phyloP scores from a whole-genome alignment of 2,113 vertebrate genomes.

The Tympanuchus pallidicinctus region DNA sequence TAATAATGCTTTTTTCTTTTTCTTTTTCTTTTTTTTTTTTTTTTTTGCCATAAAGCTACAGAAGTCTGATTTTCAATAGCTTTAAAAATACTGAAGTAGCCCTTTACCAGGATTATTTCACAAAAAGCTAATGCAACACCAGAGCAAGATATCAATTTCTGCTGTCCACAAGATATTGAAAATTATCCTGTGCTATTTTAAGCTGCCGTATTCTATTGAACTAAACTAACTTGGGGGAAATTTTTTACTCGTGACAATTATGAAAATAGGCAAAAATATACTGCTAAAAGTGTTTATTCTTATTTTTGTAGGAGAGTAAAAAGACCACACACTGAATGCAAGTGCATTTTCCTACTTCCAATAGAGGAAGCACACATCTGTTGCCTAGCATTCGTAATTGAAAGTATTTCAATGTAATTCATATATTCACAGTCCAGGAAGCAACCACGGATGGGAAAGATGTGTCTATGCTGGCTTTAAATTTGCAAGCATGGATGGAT shows the following conservation, averaged over 20 bases:
- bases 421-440: background rate
- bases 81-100: background rate
- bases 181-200: background rate
- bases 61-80: background rate
- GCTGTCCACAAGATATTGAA: background rate
- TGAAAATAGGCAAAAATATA: background rate
- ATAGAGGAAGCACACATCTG: background rate
- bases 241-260: background rate
- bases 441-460: background rate
- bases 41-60: background rate
- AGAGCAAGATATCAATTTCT: background rate
- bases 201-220: background rate
- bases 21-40: no score
- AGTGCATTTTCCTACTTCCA: background rate
- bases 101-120: background rate
- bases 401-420: background rate
- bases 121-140: background rate
- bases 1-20: background rate
- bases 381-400: background rate
- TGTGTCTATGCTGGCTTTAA: background rate
- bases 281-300: background rate
- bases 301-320: background rate
- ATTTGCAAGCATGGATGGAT: background rate
- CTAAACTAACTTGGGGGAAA: background rate
- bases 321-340: background rate